Base-by-base conservation (phyloP, 2,113 vertebrate genomes). In the Cavia porcellus region DNA sequence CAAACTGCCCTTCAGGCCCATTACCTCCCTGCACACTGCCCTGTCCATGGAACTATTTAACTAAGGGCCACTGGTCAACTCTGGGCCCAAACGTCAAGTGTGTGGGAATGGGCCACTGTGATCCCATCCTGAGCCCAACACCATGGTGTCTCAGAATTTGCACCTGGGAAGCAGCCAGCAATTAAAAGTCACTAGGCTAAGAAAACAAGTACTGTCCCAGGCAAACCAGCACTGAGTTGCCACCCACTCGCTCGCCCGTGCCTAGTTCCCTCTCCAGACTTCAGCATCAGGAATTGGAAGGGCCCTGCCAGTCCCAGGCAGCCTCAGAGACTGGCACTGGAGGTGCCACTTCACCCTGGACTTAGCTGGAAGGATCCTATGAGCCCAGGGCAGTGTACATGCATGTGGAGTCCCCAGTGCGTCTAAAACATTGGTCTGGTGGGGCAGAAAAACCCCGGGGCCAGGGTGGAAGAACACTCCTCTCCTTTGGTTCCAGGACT, bases 401-500 rank as follows among this genome's bases (percentile, higher is more conserved):
- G 17, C 55, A 38, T 7, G 13, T 9, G 22, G 59, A 42, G 35
- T 11, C 35, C 45, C 19, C 86, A 50, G n/a, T 19, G 10, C 62
- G 28, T 79, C 42, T 14, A 28, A 22, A 17, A 15, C 14, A 25
- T 0, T 3, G 15, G 19, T 38, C 2, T n/a, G 32, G 14, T 35
- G 10, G n/a, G 24, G 74, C 62, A n/a, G 25, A 30, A 45, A 32
- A n/a, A 15, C 59, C 64, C n/a, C 14, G 22, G 75, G 93, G 19
- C 47, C 4, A 22, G 42, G 45, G 62, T 15, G 2, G 20, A 47
- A 61, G 70, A 80, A n/a, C 11, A 3, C 0, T 0, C 32, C n/a
- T 80, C n/a, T 64, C 50, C 35, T 64, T n/a, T 61, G 64, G 81
- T 87, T 88, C 68, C 45, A 84, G 68, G 50, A 22, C 79, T 82